Base-by-base conservation (phyloP, 2,113 vertebrate genomes). In the Grantiella picta region DNA sequence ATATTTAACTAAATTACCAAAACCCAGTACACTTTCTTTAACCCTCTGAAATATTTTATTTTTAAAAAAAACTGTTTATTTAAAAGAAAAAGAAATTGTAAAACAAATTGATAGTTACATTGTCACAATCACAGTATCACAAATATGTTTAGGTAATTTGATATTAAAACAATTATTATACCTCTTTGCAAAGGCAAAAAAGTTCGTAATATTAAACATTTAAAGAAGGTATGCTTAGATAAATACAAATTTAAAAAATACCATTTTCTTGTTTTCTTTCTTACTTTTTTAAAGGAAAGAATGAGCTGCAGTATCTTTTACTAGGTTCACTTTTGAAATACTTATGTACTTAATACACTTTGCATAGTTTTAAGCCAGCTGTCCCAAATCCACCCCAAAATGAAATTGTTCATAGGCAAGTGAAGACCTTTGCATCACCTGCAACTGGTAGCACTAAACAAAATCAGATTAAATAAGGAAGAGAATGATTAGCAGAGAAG, bases 101-200 rank as follows among this genome's bases (percentile, higher is more conserved):
- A 63, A 76, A 40, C 2, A 54, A 50, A 35, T 6, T 18, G 5
- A 36, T 68, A 66, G 12, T 57, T 54, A n/a, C 0, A 0, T 38
- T 80, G 15, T 44, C 27, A 71, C 5, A 45, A 40, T 57, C 20
- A 61, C 36, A 59, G 7, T 40, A 53, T 72, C 15, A 73, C 31
- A 59, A 76, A 61, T 40, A 49, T 28, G 4, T 71, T 69, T 83
- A 25, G 35, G 2, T 60, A 49, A 53, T 73, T 63, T 83, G 8
- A 27, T 81, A 29, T 29, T 33, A 64, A 38, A 79, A 53, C 5
- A 31, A 15, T 56, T 47, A 56, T 7, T 10, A 2, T 44, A 52
- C 12, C 24, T 60, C 21, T 82, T 75, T 1, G 0, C 15, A 81
- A 75, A 59, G 42, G 25, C 38, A 47, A 27, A 71, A 31, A 5